These are phyloP conservation scores for Drosophila virilis DNA, from an alignment of 1,140 invertebrate species.

Conservation along the genomic window DNA sequence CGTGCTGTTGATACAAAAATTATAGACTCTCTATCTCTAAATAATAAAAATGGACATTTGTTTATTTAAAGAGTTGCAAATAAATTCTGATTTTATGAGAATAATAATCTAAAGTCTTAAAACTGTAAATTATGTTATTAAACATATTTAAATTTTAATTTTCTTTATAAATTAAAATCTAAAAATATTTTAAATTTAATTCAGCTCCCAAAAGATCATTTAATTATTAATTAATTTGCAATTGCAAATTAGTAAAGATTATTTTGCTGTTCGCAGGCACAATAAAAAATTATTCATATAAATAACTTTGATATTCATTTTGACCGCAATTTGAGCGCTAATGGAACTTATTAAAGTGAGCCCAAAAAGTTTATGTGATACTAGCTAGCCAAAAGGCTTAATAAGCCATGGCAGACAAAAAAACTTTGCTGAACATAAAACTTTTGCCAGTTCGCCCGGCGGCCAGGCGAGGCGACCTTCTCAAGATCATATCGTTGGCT, in stretches of 20 bases:
- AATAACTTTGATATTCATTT: constrained; percentile 47
- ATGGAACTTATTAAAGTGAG: constrained; percentile 59
- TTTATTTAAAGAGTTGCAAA: background rate
- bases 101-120: background rate
- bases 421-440: constrained; percentile 22
- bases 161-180: background rate
- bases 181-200: no score
- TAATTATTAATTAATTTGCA: no score
- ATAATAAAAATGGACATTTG: no score
- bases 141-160: background rate
- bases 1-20: no score
- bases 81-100: background rate
- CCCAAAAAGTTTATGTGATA: constrained; percentile 15
- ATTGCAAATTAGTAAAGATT: background rate
- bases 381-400: constrained; percentile 48
- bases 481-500: constrained; percentile 8
- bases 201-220: no score
- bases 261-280: constrained; percentile 1
- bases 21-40: no score
- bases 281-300: constrained; percentile 33
- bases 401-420: constrained; percentile 37
- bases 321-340: constrained; percentile 61
- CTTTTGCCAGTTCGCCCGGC: constrained; percentile 26
- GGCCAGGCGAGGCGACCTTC: background rate
- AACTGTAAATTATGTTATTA: background rate